phyloP scores from a whole-genome alignment of 1,140 invertebrate genomes.

The Archegozetes longisetosus region DNA sequence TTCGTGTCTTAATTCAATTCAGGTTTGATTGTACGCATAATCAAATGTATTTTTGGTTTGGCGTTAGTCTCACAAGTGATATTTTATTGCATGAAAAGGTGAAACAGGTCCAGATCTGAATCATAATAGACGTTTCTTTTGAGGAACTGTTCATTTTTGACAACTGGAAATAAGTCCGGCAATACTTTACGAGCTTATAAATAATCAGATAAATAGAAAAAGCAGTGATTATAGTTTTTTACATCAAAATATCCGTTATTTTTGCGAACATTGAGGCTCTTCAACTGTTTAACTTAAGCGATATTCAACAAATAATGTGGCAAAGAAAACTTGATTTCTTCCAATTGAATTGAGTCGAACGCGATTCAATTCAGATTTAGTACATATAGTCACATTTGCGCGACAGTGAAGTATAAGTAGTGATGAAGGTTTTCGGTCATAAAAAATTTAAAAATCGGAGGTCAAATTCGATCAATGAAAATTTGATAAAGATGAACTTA shows the following conservation, averaged over 20 bases:
- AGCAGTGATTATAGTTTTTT: conserved; percentile 48
- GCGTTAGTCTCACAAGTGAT: not conserved
- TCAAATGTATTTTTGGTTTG: conserved; percentile 34
- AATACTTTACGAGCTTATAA: conserved; percentile 43
- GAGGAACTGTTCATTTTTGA: conserved; percentile 45
- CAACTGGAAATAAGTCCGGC: conserved; percentile 40
- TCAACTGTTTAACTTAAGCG: conserved; percentile 34
- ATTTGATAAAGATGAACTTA: too few relatives aligned
- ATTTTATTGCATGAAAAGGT: conserved; percentile 41
- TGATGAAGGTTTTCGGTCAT: too few relatives aligned
- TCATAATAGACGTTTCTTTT: conserved; percentile 21
- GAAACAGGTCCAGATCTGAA: conserved; percentile 34
- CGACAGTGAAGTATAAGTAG: conserved; percentile 46
- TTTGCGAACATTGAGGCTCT: conserved; percentile 51
- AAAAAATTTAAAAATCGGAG: too few relatives aligned
- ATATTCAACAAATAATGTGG: conserved; percentile 49
- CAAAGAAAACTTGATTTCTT: conserved; percentile 59
- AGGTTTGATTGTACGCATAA: conserved; percentile 53
- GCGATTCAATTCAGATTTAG: conserved; percentile 58
- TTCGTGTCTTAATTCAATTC: conserved; percentile 34
- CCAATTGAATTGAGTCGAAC: conserved; percentile 68
- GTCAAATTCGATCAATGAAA: too few relatives aligned
- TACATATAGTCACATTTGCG: conserved; percentile 47
- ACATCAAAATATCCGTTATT: conserved; percentile 62
- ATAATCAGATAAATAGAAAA: conserved; percentile 70